Base-by-base conservation (phyloP, 1,140 invertebrate genomes). In the Drosophila lacteicornis region DNA sequence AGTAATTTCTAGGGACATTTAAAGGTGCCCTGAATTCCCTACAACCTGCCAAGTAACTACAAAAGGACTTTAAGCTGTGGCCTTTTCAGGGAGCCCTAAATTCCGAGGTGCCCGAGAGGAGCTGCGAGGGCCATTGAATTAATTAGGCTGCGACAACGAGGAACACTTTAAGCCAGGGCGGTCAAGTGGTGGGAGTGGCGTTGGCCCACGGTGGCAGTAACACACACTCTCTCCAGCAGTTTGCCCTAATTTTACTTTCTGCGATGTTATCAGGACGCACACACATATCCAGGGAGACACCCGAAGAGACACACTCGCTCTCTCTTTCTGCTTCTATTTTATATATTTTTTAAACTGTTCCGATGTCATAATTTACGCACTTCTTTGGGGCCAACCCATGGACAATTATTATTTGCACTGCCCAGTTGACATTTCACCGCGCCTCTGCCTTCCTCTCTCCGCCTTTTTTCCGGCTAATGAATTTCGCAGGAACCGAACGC, bases 231-330 rank as follows among this genome's bases (percentile, higher is more conserved):
- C 45, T 66, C 68, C 63, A 85, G 79, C 65, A 91, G 84, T 86
- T 85, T 90, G 85, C 85, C 85, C 85, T 82, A 90, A 90, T 90
- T 90, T 90, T 90, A 90, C 85, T 90, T 90, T 90, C 85, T 77
- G 79, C 85, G 85, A 90, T 90, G 85, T 85, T 85, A 90, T 90
- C 85, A 85, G 85, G 82, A 86, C 82, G 81, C 63, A 70, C 81
- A 67, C 40, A 59, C 60, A 40, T 56, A 56, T n/a, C 22, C 49
- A 50, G 50, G 46, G 43, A 71, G 67, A 38, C 62, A 60, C n/a
- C 70, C 65, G 71, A 67, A 74, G 60, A 67, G 46, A 77, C 56
- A 70, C 60, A 47, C 76, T 66, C 71, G 75, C 80, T 68, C 69
- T 79, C 70, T 80, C 47, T 56, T 43, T 49, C 51, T 49, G 49